Percentiles rank a stretch among this genome's conserved stretches.
Conservation (phyloP, 2,797 vertebrate genomes). For the Tragelaphus oryx region DNA sequence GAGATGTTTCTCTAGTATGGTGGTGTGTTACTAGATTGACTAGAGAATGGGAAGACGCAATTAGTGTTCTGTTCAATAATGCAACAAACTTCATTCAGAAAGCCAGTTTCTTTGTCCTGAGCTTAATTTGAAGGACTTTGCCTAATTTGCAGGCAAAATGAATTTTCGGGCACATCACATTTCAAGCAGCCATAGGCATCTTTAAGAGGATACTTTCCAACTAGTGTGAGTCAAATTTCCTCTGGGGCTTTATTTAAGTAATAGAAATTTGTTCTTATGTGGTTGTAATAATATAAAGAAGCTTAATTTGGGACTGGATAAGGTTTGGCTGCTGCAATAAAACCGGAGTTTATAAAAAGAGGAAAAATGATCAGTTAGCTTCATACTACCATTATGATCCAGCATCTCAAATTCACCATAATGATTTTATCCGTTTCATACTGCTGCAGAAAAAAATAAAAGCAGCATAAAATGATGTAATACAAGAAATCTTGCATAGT, state of each 20-base stretch:
- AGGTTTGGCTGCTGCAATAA: neutral
- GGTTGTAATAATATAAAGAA: neutral
- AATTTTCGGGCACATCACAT: neutral
- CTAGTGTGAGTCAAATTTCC: constrained; percentile 44
- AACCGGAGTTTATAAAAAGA: constrained; percentile 26
- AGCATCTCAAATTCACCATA: constrained; percentile 55
- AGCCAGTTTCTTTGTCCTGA: neutral
- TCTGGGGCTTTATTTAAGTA: constrained; percentile 35
- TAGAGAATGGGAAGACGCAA: neutral
- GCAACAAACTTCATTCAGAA: neutral
- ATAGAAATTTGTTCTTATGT: constrained; percentile 8
- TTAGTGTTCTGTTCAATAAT: neutral
- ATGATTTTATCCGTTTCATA: neutral
- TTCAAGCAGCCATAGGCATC: neutral
- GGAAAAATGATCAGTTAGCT: constrained; percentile 20
- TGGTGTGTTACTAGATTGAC: neutral
- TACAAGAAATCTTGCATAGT: neutral
- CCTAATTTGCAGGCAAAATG: constrained; percentile 3
- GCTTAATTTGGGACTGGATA: neutral
- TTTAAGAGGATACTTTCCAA: neutral
- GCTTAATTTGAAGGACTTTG: neutral
- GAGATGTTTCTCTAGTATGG: neutral
- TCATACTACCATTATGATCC: constrained; percentile 39
- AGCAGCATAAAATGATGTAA: neutral
- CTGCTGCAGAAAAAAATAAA: neutral